phyloP scores from a whole-genome alignment of 37 sponge, comb jelly and placozoan species.

The Geodia barretti region DNA sequence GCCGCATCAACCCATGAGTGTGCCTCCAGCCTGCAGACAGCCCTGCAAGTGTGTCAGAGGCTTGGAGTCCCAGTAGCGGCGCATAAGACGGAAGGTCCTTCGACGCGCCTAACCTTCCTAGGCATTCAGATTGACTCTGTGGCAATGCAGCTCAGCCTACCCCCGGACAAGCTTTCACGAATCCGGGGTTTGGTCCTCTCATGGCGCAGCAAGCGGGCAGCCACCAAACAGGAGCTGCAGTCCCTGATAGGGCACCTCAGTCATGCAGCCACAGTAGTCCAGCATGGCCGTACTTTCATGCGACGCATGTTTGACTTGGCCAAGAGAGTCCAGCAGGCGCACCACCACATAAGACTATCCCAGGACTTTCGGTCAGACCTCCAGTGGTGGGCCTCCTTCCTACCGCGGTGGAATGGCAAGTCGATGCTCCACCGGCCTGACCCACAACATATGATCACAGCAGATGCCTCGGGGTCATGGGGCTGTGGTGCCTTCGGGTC shows the following conservation, averaged over 20 bases:
- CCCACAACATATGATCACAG: constrained; percentile 3
- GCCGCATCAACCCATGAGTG: not conserved
- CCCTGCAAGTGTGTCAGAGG: not conserved
- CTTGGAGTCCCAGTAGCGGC: constrained; percentile 42
- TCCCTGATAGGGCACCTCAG: constrained; percentile 34
- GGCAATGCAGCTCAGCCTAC: constrained; percentile 12
- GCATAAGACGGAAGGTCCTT: constrained; percentile 43
- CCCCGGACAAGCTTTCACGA: constrained; percentile 34
- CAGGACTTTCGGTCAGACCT: not conserved
- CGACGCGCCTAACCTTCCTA: constrained; percentile 24
- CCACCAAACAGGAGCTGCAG: constrained; percentile 25
- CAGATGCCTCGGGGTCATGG: constrained; percentile 54
- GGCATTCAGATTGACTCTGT: constrained; percentile 36
- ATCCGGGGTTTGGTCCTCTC: not conserved
- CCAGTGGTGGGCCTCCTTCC: constrained; percentile 36
- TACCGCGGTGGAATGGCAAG: constrained; percentile 35
- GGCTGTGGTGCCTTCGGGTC: constrained; percentile 46
- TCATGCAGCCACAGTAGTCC: constrained; percentile 38
- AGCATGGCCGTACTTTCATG: not conserved
- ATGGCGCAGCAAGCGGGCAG: constrained; percentile 5
- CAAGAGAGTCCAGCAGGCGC: not conserved
- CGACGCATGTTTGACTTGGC: constrained; percentile 2
- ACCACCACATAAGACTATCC: not conserved
- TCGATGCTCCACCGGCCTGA: not conserved
- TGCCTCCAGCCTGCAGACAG: not conserved